Evolutionary conservation across 2,888 invertebrate species (phyloP), one percentile per base, ranked within the genome.

Genomic region (Celastrina argiolus): DNA sequence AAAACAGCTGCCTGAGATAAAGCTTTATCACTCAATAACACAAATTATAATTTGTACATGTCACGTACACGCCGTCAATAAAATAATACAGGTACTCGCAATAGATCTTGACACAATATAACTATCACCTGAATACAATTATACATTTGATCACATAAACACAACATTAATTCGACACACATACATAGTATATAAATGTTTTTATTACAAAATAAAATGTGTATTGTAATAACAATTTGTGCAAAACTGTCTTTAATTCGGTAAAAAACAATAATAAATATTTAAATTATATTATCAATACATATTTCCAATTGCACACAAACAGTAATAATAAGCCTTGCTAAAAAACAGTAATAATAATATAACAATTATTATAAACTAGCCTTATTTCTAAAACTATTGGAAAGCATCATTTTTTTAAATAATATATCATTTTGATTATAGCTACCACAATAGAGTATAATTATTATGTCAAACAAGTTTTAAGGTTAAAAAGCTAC

Each of bases 1-100:
- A 51, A 51, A 51, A 51, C 22, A 51, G 51, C 51, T 26, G 51
- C 51, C 51, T 22, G 22, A 51, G 51, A 51, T 51, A 51, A 51
- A 22, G 10, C 5, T 12, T 51, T 51, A 51, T 51, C 51, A 45
- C 18, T 18, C 45, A 51, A 51, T 22, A 51, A 51, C 51, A 26
- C 51, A 51, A 51, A 22, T 51, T 10, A 45, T 45, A 51, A 51
- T 51, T 12, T 51, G 51, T 22, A 51, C 18, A 26, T 51, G 12
- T 51, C 3, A 51, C 16, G 22, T 51, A 22, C 5, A 51, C 22
- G 2, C 22, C n/a, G n/a, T 51, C 22, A 22, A 22, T 51, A 51
- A 51, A 51, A 51, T 51, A 51, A 51, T 22, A 26, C 51, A 51
- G 51, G 22, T 51, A 51, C 51, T 51, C 51, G 51, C 51, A 14